These are phyloP conservation scores for Amblyjoppa proteus DNA, from an alignment of 2,888 invertebrate species.

Conservation along the genomic window DNA sequence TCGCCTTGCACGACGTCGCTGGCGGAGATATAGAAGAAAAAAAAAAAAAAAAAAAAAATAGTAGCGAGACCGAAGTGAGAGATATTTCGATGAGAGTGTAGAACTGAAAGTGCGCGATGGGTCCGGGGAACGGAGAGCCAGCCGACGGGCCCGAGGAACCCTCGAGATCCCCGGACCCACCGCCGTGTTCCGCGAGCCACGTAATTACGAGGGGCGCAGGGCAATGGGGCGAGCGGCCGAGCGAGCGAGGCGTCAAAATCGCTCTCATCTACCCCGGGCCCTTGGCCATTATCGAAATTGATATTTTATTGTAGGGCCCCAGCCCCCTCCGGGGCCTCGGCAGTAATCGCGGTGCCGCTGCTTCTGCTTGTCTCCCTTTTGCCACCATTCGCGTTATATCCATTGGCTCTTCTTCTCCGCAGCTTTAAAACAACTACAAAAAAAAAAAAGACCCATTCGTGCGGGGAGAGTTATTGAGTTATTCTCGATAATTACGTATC, in stretches of 20 bases:
- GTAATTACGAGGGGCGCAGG: slow-evolving; percentile 79
- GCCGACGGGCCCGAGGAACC: slow-evolving; percentile 30
- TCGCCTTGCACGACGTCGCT: neutral
- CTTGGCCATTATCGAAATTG: slow-evolving; percentile 83
- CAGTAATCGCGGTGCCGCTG: slow-evolving; percentile 59
- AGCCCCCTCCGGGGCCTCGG: slow-evolving; percentile 52
- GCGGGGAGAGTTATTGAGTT: slow-evolving; percentile 79
- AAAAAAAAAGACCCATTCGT: neutral
- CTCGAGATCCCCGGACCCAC: slow-evolving; percentile 78
- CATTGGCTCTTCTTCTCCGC: neutral
- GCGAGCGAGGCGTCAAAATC: slow-evolving; percentile 83
- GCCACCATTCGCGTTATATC: slow-evolving; percentile 49
- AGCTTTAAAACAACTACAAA: slow-evolving; percentile 1
- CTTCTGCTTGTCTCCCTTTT: slow-evolving; percentile 49
- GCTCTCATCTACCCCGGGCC: slow-evolving; percentile 71
- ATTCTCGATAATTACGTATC: slow-evolving; percentile 82
- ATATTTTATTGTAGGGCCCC: slow-evolving; percentile 82
- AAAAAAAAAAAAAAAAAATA: neutral
- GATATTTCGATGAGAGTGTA: slow-evolving; percentile 10
- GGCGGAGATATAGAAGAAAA: neutral
- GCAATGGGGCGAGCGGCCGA: slow-evolving; percentile 69
- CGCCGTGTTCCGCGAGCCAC: slow-evolving; percentile 84
- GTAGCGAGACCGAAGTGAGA: neutral
- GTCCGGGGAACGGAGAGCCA: slow-evolving; percentile 17
- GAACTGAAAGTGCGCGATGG: slow-evolving; percentile 34